Conservation (phyloP, 2,888 invertebrate species). For the Syritta pipiens region DNA sequence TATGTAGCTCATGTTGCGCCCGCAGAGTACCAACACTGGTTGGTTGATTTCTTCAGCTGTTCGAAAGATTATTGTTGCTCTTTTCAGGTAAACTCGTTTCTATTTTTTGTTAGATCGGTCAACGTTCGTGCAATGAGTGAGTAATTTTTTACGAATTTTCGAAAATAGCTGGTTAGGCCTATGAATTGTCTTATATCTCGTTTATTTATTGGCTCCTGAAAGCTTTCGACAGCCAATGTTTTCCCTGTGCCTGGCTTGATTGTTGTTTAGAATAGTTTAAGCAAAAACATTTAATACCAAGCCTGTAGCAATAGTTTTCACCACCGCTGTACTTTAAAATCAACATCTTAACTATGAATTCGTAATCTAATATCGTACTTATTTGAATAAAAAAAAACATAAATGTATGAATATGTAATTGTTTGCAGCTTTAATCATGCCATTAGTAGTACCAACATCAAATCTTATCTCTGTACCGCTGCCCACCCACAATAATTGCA, state of each 20-base stretch:
- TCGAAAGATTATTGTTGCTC: not conserved
- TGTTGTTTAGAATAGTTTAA: no score
- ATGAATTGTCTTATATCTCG: constrained; percentile 71
- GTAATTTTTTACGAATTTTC: constrained; percentile 71
- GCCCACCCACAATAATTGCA: no score
- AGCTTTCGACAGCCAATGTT: constrained; percentile 65
- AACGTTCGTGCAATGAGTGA: not conserved
- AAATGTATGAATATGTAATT: no score
- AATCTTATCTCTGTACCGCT: no score
- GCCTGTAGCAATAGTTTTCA: no score
- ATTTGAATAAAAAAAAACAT: no score
- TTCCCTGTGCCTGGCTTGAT: constrained; percentile 70
- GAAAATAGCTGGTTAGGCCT: constrained; percentile 72
- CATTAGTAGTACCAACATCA: no score
- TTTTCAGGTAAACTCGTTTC: not conserved
- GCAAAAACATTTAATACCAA: no score
- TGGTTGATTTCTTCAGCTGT: not conserved
- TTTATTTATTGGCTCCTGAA: constrained; percentile 67
- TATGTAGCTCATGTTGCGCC: constrained; percentile 11
- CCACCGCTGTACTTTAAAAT: no score
- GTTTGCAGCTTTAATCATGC: no score
- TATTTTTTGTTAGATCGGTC: not conserved
- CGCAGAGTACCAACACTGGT: not conserved
- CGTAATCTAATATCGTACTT: no score
- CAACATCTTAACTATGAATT: no score